phyloP scores from a whole-genome alignment of 2,113 vertebrate species.

The Prunella fulvescens region DNA sequence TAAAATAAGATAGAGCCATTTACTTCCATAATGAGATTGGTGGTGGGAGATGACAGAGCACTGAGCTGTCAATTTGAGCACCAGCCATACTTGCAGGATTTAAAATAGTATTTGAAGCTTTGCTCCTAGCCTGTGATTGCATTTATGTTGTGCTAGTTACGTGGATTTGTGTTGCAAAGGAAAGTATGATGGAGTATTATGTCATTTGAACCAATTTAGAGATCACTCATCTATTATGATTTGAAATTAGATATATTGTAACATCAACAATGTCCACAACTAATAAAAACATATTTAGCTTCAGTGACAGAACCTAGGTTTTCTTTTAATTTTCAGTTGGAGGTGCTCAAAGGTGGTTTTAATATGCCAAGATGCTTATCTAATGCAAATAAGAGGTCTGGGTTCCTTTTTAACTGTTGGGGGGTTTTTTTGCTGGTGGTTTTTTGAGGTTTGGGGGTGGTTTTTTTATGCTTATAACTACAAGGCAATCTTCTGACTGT shows the following conservation, averaged over 20 bases:
- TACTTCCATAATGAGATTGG: conserved; percentile 25
- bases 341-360: neutral
- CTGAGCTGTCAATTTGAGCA: conserved; percentile 45
- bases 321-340: neutral
- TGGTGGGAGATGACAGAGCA: conserved; percentile 13
- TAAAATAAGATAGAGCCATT: conserved; percentile 30
- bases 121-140: conserved; percentile 32
- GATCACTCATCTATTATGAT: conserved; percentile 40
- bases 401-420: neutral
- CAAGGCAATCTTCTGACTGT: neutral
- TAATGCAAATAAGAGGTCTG: neutral
- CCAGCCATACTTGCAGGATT: conserved; percentile 27
- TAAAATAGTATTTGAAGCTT: conserved; percentile 47
- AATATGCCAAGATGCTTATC: neutral
- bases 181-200: neutral
- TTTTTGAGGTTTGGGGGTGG: no score
- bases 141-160: conserved; percentile 24
- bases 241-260: neutral
- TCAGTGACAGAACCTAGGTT: neutral
- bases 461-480: neutral
- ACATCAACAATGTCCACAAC: neutral
- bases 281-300: neutral
- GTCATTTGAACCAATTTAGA: conserved; percentile 24
- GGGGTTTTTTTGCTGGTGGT: rapidly evolving
- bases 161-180: conserved; percentile 31